Conservation (phyloP, 1,140 invertebrate species). For the Andrena cerasifolii region DNA sequence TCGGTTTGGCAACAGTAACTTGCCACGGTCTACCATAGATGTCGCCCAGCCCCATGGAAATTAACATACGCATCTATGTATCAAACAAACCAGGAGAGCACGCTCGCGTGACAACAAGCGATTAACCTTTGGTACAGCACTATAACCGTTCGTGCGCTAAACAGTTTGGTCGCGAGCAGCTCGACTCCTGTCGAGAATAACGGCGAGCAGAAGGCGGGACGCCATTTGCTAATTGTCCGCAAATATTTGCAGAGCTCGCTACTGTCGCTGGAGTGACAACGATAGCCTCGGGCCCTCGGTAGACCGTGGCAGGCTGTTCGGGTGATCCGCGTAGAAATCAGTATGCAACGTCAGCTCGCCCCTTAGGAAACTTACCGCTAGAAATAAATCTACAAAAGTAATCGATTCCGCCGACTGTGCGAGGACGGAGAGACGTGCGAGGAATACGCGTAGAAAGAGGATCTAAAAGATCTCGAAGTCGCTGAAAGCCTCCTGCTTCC, state of each 20-base stretch:
- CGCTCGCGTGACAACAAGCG: slow-evolving; percentile 9
- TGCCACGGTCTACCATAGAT: slow-evolving; percentile 47
- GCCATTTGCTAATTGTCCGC: neutral
- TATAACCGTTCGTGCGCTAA: slow-evolving; percentile 1
- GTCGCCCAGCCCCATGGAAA: slow-evolving; percentile 1
- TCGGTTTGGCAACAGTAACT: slow-evolving; percentile 50
- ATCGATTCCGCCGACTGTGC: slow-evolving; percentile 44
- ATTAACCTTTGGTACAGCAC: slow-evolving; percentile 19
- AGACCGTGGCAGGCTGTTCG: slow-evolving; percentile 38
- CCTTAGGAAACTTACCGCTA: slow-evolving; percentile 38
- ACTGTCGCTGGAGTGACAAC: slow-evolving; percentile 46
- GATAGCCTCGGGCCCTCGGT: no score
- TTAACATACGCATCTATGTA: neutral
- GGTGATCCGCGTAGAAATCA: slow-evolving; percentile 31
- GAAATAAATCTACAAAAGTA: slow-evolving; percentile 61
- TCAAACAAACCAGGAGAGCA: neutral
- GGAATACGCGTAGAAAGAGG: slow-evolving; percentile 36
- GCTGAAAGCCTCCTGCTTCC: neutral
- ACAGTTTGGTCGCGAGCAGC: neutral
- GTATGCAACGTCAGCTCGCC: neutral
- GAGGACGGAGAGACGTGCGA: slow-evolving; percentile 54
- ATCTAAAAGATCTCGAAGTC: slow-evolving; percentile 14
- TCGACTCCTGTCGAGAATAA: neutral
- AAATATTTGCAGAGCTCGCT: neutral
- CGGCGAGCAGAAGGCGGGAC: neutral